Conservation (phyloP, 2,113 vertebrate species). For the Siniperca knerii region DNA sequence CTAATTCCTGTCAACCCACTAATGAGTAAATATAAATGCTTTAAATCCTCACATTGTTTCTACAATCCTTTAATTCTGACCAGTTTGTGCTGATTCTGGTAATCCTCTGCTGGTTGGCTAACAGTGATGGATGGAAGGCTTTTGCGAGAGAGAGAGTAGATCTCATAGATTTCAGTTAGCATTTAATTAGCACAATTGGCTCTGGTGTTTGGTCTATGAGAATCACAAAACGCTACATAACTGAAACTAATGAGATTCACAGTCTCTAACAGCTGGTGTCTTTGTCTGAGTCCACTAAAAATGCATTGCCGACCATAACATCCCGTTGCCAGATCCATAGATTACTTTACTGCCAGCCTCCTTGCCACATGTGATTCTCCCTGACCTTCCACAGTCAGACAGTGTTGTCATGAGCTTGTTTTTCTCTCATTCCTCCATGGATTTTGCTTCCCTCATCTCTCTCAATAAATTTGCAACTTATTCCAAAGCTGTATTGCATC, state of each 20-base stretch:
- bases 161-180: slow-evolving; percentile 23
- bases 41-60: slow-evolving; percentile 38
- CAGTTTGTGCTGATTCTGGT: slow-evolving; percentile 34
- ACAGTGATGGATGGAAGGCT: slow-evolving; percentile 3
- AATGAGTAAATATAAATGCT: slow-evolving; percentile 33
- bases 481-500: neutral
- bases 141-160: neutral
- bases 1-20: slow-evolving; percentile 20
- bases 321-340: neutral
- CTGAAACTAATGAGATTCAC: neutral
- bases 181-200: slow-evolving; percentile 30
- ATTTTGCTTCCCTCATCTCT: neutral
- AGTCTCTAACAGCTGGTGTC: slow-evolving; percentile 25
- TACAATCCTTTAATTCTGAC: slow-evolving; percentile 35
- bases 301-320: neutral
- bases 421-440: neutral
- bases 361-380: neutral
- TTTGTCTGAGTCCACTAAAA: slow-evolving; percentile 9
- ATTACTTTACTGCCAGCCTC: neutral
- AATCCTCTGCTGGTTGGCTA: slow-evolving; percentile 17
- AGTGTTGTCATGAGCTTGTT: neutral
- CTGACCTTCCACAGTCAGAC: neutral
- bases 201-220: slow-evolving; percentile 13
- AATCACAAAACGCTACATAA: slow-evolving; percentile 11
- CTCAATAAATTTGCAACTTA: neutral